Base-by-base conservation (phyloP, 2,888 invertebrate genomes). In the Chromoteleia sp. region DNA sequence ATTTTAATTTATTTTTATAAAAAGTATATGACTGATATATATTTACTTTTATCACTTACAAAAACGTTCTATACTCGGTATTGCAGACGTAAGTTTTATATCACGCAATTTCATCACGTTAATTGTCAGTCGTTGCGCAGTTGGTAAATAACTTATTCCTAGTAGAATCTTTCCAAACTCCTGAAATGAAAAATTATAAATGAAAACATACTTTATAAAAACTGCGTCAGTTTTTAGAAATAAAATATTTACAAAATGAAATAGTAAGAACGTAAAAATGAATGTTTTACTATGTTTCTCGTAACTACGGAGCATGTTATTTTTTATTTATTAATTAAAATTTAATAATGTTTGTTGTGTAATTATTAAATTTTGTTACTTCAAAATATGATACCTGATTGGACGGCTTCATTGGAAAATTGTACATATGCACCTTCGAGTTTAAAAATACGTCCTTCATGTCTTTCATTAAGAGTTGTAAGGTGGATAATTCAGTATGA, bases 81-180 rank as follows among this genome's bases (percentile, higher is more conserved):
- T 87, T 25, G 86, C 70, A 10, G 88, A 84, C 29, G 82, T 70
- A 63, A 89, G 88, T 83, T 92, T 92, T 43, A 93, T 85, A 85
- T 92, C 92, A 17, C 91, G 91, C 50, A 91, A 85, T 84, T 92
- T 92, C 85, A 92, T 91, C 41, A 93, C 88, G 79, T 91, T 92
- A 71, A 93, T 91, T 45, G 92, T 92, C 84, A 93, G 87, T 83
- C 93, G 89, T 86, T 92, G 92, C 2, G 93, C 92, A 7, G 93
- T 93, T 21, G 93, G 93, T 75, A 93, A 88, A 84, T 92, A 92
- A 87, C 92, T 92, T 78, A 93, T 85, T 54, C 92, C 93, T 83
- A 93, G 87, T 75, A 92, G 85, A 85, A 93, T 88, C 56, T 91
- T 91, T 67, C 93, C 93, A 74, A 89, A 91, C 85, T 92, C 92